A percentile compares a stretch with the other conserved stretches of the same genome.
These are phyloP conservation scores for Crotalus viridis DNA, from an alignment of 2,113 vertebrate species.

Conservation along the genomic window DNA sequence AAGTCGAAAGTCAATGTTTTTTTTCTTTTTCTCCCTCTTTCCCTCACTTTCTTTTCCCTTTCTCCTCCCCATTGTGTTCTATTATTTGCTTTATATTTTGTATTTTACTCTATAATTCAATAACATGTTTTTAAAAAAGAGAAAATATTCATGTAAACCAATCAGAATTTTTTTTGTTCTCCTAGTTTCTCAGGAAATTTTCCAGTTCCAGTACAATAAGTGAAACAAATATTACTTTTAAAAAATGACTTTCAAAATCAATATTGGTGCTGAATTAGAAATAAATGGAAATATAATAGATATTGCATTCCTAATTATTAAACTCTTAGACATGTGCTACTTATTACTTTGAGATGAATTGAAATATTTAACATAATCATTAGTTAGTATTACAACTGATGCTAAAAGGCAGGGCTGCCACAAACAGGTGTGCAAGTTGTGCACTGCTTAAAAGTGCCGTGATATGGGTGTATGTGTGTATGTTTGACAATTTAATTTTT, in stretches of 20 bases:
- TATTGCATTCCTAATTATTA: neutral
- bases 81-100: too few relatives aligned
- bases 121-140: too few relatives aligned
- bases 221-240: slow-evolving; percentile 2
- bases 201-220: neutral
- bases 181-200: neutral
- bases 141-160: slow-evolving; percentile 21
- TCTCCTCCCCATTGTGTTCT: too few relatives aligned
- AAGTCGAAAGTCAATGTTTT: neutral
- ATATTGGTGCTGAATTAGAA: neutral
- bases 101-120: too few relatives aligned
- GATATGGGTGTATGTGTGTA: neutral
- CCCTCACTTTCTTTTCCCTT: too few relatives aligned
- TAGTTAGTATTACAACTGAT: neutral
- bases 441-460: neutral
- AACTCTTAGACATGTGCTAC: neutral
- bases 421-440: neutral
- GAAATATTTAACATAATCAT: neutral
- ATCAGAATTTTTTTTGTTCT: neutral
- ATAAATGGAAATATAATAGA: neutral
- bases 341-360: neutral
- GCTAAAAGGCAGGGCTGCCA: neutral
- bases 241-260: neutral
- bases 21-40: too few relatives aligned
- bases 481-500: neutral